phyloP scores from a whole-genome alignment of 2,888 invertebrate genomes.

The Drosophila emarginata region DNA sequence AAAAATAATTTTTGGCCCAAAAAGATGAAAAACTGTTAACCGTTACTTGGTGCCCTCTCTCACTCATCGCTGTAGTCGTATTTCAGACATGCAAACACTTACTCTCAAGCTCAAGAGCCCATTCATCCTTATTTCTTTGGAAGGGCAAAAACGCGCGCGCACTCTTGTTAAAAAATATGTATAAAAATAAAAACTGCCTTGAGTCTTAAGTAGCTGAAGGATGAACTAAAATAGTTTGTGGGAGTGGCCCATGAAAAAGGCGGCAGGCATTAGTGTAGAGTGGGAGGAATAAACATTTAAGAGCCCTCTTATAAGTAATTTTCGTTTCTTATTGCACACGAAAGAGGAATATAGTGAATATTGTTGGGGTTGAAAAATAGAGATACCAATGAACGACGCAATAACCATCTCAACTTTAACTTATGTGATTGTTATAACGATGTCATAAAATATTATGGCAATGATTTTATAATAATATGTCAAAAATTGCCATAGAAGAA shows the following conservation, averaged over 20 bases:
- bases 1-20: background rate
- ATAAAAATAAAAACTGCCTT: background rate
- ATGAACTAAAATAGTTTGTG: constrained; percentile 2
- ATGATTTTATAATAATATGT: no score
- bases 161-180: background rate
- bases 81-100: background rate
- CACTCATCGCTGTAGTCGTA: background rate
- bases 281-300: background rate
- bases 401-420: no score
- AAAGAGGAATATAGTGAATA: constrained; percentile 25
- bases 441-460: no score
- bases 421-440: no score
- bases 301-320: background rate
- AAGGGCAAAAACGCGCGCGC: background rate
- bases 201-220: background rate
- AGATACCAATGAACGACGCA: no score
- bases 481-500: no score
- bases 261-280: background rate
- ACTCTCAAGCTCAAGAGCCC: background rate
- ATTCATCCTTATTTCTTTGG: background rate
- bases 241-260: background rate
- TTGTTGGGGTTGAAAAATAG: no score
- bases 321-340: background rate
- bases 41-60: background rate
- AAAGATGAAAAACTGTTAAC: background rate